Evolutionary conservation across 1,140 invertebrate species (phyloP), one percentile per base, ranked within the genome.

Genomic region (Diachasma alloeum): DNA sequence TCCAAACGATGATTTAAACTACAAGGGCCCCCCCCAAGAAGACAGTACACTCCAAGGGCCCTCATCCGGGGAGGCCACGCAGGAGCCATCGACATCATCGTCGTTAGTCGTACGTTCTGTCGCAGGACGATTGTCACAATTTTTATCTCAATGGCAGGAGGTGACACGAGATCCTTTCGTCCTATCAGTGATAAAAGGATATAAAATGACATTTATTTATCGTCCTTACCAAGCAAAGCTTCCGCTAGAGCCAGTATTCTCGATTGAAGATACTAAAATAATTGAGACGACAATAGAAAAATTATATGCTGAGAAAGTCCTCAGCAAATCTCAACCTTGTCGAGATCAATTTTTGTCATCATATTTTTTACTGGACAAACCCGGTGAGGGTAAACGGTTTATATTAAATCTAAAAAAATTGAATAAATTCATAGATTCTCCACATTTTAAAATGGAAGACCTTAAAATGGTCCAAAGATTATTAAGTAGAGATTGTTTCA

Each of bases 381-480:
- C 37, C 19, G 63, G 63, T 63, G 48, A 53, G 6, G 72, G 37
- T 10, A 72, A 63, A 31, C 8, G 44, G 9, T 72, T 72, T n/a
- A 31, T 56, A 36, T 17, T 72, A 4, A 72, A 72, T 24, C 36
- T 53, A 22, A 72, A 72, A 56, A 53, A 72, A 56, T 19, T 72
- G 6, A 72, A 72, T 72, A 26, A 72, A 56, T 72, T 72, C 36
- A 56, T 72, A n/a, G 9, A 15, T 3, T 19, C 70, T 31, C 70
- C 70, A 0, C 56, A 59, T 42, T 73, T 73, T 63, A 73, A 73
- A 73, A 39, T 73, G 72, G 53, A 73, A 37, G 72, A 73, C 13
- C 11, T 63, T 37, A 56, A 56, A 56, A 56, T 56, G n/a, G 19
- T 19, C 10, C 13, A 56, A 56, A n/a, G 19, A 11, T 42, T 42